A percentile compares a stretch with the other conserved stretches of the same genome.
Evolutionary conservation across 2,888 invertebrate species (phyloP).

Genomic region (Sarcophaga subvicina): DNA sequence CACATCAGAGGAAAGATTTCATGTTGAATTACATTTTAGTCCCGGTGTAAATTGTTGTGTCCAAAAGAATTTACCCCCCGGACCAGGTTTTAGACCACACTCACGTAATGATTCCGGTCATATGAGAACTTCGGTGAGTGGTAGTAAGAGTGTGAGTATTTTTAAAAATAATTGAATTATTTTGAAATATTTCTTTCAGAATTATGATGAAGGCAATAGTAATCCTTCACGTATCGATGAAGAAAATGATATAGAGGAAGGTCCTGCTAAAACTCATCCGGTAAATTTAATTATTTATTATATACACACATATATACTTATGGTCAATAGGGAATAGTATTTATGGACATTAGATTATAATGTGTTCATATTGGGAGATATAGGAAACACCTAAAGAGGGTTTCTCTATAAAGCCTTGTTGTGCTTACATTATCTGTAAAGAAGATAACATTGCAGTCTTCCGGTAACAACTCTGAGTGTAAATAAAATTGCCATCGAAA

Average conservation of each 20-base stretch:
- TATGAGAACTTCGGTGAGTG: constrained; percentile 84
- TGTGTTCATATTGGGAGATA: too few relatives aligned
- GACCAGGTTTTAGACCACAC: constrained; percentile 96
- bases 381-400: too few relatives aligned
- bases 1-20: constrained; percentile 95
- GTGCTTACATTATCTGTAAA: too few relatives aligned
- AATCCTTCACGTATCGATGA: constrained; percentile 88
- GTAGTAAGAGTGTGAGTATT: background rate
- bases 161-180: background rate
- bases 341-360: too few relatives aligned
- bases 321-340: too few relatives aligned
- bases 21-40: constrained; percentile 99
- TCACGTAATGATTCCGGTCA: constrained; percentile 91
- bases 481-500: too few relatives aligned
- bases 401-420: too few relatives aligned
- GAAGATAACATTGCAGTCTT: too few relatives aligned
- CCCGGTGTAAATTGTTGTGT: constrained; percentile 99
- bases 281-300: constrained; percentile 73
- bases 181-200: constrained; percentile 79
- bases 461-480: too few relatives aligned
- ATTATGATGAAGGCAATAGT: constrained; percentile 83
- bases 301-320: too few relatives aligned
- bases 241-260: constrained; percentile 84
- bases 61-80: constrained; percentile 95
- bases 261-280: constrained; percentile 70